Evolutionary conservation across 2,888 invertebrate species (phyloP).

Genomic region (Spisula subtruncata): DNA sequence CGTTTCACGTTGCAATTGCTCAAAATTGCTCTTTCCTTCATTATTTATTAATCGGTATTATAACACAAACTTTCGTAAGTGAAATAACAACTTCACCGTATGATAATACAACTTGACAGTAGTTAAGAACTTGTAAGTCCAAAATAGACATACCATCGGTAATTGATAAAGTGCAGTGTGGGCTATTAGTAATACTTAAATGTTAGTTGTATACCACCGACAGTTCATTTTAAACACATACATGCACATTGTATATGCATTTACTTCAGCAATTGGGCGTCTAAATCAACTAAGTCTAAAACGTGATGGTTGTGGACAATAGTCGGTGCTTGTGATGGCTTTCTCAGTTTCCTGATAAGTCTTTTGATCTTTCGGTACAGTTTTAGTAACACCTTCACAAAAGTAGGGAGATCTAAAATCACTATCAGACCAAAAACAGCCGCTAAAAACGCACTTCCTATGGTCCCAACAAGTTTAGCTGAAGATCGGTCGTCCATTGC

Average conservation of each 20-base stretch:
- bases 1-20: too few species aligned
- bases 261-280: not conserved
- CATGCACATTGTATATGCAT: not conserved
- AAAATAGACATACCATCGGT: not conserved
- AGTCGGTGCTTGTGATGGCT: not conserved
- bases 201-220: not conserved
- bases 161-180: not conserved
- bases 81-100: too few species aligned
- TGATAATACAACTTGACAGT: too few species aligned
- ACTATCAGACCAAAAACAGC: not conserved
- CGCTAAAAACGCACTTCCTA: slow-evolving; percentile 31
- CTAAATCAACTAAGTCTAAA: not conserved
- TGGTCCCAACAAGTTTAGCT: slow-evolving; percentile 45
- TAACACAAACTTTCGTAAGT: too few species aligned
- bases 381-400: not conserved
- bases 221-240: not conserved
- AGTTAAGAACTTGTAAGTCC: too few species aligned
- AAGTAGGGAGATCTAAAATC: slow-evolving; percentile 34
- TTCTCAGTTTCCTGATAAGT: not conserved
- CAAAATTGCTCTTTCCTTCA: too few species aligned
- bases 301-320: not conserved
- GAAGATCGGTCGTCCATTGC: slow-evolving; percentile 36
- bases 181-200: not conserved
- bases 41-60: too few species aligned
- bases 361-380: not conserved